Evolutionary conservation across 1,140 invertebrate genomes (phyloP).

Genomic region (Listronotus oregonensis): DNA sequence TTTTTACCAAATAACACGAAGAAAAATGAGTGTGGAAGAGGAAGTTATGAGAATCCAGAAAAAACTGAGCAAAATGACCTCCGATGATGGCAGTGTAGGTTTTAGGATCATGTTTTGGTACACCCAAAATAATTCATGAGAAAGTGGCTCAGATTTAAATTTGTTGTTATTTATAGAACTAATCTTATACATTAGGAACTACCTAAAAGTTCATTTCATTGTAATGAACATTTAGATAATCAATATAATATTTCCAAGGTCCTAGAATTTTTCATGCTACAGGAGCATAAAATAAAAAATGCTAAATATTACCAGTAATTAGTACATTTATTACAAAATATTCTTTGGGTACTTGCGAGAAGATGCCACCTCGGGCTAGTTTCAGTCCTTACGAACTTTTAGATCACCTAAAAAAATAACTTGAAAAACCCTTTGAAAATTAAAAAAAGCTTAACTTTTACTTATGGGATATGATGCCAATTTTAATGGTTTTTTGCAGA

Average conservation of each 20-base stretch:
- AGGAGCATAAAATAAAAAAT: no score
- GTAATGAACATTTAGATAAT: background rate
- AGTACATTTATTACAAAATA: background rate
- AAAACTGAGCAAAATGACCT: constrained; percentile 92
- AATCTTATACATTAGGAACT: background rate
- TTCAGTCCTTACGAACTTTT: background rate
- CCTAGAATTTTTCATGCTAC: no score
- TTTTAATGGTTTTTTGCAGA: no score
- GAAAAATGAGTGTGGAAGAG: constrained; percentile 83
- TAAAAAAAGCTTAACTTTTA: no score
- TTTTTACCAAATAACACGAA: background rate
- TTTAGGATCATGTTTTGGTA: constrained; percentile 19
- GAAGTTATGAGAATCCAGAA: constrained; percentile 93
- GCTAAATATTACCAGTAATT: no score
- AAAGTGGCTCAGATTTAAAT: background rate
- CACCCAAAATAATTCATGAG: constrained; percentile 16
- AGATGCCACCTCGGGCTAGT: background rate
- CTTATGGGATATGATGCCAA: no score
- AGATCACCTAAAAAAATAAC: no score
- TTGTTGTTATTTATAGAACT: constrained; percentile 16
- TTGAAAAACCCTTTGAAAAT: no score
- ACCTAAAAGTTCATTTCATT: no score
- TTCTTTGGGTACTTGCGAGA: background rate
- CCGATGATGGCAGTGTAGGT: constrained; percentile 83
- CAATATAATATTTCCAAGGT: no score